Percentiles rank a stretch among this genome's conserved stretches.
Conservation (phyloP, 1,140 invertebrate genomes). For the Pollicipes pollicipes region DNA sequence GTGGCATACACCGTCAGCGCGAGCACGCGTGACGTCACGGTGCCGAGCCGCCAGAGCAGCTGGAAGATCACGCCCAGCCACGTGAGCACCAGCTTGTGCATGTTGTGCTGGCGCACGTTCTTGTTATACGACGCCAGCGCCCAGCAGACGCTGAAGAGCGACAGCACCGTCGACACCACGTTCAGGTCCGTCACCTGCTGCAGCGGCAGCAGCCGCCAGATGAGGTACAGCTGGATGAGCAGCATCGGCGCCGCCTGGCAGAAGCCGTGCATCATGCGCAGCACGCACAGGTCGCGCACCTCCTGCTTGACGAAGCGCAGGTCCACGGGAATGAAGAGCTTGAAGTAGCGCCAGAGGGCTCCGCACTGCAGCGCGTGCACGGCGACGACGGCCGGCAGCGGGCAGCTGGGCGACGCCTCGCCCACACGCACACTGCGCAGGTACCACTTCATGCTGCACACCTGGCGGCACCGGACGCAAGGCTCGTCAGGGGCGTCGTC, state of each 20-base stretch:
- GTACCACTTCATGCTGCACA: constrained; percentile 20
- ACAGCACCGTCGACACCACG: constrained; percentile 58
- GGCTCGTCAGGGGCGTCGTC: too few species aligned
- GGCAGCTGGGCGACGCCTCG: constrained; percentile 15
- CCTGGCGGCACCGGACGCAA: too few species aligned
- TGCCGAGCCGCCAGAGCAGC: constrained; percentile 66
- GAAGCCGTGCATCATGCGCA: constrained; percentile 69
- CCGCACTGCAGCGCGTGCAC: constrained; percentile 61
- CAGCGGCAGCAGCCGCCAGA: constrained; percentile 27
- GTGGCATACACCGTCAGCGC: constrained; percentile 69
- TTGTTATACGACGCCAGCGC: constrained; percentile 76
- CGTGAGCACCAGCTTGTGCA: constrained; percentile 63
- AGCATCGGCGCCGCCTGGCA: constrained; percentile 72
- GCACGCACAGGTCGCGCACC: constrained; percentile 53
- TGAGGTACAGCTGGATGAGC: constrained; percentile 57
- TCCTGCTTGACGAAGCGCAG: constrained; percentile 62
- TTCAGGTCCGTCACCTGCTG: constrained; percentile 50
- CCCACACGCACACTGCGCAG: constrained; percentile 15
- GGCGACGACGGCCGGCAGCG: constrained; percentile 26
- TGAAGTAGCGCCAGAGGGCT: constrained; percentile 73
- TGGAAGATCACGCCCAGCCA: constrained; percentile 77
- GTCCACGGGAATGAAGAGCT: constrained; percentile 70
- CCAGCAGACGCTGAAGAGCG: constrained; percentile 73
- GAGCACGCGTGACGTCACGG: constrained; percentile 57
- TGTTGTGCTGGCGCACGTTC: constrained; percentile 57